These are phyloP conservation scores for Liposcelis brunnea DNA, from an alignment of 2,888 invertebrate genomes.

Conservation along the genomic window DNA sequence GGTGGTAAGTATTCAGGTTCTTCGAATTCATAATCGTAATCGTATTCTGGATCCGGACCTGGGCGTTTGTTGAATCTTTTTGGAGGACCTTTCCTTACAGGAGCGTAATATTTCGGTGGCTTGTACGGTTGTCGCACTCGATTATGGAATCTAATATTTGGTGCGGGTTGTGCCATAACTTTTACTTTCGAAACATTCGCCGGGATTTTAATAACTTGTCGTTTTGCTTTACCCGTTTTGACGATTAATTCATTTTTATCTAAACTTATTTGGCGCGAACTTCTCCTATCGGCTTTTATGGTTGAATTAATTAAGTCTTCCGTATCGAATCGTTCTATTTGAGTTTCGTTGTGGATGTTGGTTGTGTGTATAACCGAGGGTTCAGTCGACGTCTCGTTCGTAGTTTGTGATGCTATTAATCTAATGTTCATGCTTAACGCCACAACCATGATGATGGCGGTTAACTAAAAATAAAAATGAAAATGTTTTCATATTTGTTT, in stretches of 20 bases:
- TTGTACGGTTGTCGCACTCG: not conserved
- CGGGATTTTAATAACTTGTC: slow-evolving; percentile 5
- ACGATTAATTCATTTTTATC: not conserved
- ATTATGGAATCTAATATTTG: not conserved
- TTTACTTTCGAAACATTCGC: not conserved
- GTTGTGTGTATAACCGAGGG: too few relatives aligned
- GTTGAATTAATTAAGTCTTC: too few relatives aligned
- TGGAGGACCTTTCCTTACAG: not conserved
- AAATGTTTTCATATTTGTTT: too few relatives aligned
- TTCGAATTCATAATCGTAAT: not conserved
- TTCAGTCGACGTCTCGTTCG: too few relatives aligned
- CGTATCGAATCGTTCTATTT: too few relatives aligned
- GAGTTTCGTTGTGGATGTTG: too few relatives aligned
- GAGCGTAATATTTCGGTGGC: not conserved
- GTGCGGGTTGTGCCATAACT: not conserved
- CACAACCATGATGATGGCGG: too few relatives aligned
- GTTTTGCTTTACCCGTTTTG: not conserved
- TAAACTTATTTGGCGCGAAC: not conserved
- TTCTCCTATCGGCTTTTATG: not conserved
- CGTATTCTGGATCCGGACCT: not conserved
- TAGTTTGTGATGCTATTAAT: too few relatives aligned
- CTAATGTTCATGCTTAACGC: too few relatives aligned
- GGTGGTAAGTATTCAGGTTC: not conserved
- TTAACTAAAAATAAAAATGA: too few relatives aligned
- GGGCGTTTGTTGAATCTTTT: not conserved